These are phyloP conservation scores for Bactericera cockerelli DNA, from an alignment of 1,140 invertebrate genomes.

Conservation along the genomic window DNA sequence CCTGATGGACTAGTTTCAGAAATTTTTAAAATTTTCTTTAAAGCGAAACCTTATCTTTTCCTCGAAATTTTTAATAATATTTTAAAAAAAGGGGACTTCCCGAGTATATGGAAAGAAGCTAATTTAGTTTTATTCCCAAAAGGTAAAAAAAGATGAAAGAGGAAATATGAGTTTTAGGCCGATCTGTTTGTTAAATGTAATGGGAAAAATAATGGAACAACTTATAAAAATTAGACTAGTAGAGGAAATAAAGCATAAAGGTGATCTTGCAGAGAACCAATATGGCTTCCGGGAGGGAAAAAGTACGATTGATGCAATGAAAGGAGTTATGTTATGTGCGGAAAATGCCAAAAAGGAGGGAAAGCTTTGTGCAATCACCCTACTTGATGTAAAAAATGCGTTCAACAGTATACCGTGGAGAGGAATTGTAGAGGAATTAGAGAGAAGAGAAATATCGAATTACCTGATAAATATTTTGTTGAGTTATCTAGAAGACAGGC, in stretches of 20 bases:
- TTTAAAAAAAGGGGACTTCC: neutral
- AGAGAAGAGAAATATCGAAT: neutral
- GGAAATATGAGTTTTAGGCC: neutral
- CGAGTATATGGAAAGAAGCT: neutral
- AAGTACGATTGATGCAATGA: constrained; percentile 1
- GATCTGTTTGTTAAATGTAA: neutral
- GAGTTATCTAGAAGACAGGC: neutral
- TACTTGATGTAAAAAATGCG: neutral
- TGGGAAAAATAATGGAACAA: neutral
- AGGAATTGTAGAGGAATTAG: neutral
- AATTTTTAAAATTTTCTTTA: neutral
- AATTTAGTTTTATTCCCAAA: neutral
- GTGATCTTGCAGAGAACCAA: neutral
- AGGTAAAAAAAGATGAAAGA: neutral
- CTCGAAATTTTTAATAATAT: too few relatives aligned
- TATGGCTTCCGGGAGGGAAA: neutral
- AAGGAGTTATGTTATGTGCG: neutral
- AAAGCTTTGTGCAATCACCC: neutral
- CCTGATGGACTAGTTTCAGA: neutral
- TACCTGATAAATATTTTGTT: neutral
- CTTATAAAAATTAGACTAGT: neutral
- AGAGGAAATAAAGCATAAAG: neutral
- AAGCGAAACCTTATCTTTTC: too few relatives aligned
- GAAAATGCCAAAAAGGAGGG: neutral
- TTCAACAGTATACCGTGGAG: neutral